phyloP scores from a whole-genome alignment of 2,888 invertebrate genomes.

The Napeogenes sylphis region DNA sequence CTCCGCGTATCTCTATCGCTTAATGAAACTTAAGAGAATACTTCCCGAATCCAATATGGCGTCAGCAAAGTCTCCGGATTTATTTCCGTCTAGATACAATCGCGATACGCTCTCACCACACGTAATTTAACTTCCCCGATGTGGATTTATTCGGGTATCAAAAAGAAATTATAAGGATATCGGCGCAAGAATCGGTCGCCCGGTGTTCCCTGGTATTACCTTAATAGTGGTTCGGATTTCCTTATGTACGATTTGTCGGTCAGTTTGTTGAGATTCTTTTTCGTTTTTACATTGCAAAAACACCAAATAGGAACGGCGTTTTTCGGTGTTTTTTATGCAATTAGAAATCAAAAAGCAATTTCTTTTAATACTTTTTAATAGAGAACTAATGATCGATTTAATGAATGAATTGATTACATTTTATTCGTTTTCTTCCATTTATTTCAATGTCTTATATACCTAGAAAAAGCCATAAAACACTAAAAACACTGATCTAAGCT shows the following conservation, averaged over 20 bases:
- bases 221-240: slow-evolving; percentile 20
- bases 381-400: too few relatives aligned
- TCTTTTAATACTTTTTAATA: too few relatives aligned
- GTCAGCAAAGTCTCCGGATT: slow-evolving; percentile 57
- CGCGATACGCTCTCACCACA: slow-evolving; percentile 64
- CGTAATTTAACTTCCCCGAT: slow-evolving; percentile 69
- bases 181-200: slow-evolving; percentile 21
- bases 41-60: slow-evolving; percentile 68
- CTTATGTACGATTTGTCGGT: slow-evolving; percentile 10
- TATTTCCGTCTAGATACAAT: slow-evolving; percentile 64
- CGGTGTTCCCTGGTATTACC: slow-evolving; percentile 18
- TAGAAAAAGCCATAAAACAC: too few relatives aligned
- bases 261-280: slow-evolving; percentile 7
- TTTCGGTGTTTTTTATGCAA: neutral
- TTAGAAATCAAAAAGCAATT: neutral
- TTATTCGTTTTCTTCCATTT: too few relatives aligned
- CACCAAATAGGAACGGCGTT: neutral
- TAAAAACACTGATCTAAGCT: too few relatives aligned
- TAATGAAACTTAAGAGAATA: slow-evolving; percentile 76
- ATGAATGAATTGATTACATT: too few relatives aligned
- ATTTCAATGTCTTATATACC: too few relatives aligned
- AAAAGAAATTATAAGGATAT: slow-evolving; percentile 67
- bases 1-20: slow-evolving; percentile 62
- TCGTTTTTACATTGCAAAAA: neutral
- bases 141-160: slow-evolving; percentile 64